Base-by-base conservation (phyloP, 1,140 invertebrate species). In the Papilio glaucus region DNA sequence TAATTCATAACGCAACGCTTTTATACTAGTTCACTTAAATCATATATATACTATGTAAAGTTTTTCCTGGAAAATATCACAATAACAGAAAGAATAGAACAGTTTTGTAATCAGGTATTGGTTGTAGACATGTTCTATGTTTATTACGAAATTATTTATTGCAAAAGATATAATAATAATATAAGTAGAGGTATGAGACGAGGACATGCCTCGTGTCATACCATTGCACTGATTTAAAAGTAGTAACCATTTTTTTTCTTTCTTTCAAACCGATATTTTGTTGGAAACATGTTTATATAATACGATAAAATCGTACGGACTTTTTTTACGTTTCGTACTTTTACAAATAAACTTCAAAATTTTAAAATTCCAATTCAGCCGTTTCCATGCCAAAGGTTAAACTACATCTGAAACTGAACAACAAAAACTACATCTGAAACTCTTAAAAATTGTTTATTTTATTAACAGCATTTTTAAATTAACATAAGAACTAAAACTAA, bases 391-490 rank as follows among this genome's bases (percentile, higher is more conserved):
- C n/a, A n/a, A n/a, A n/a, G n/a, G n/a, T n/a, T n/a, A n/a, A n/a
- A n/a, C n/a, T n/a, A n/a, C n/a, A n/a, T n/a, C n/a, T n/a, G n/a
- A n/a, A n/a, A n/a, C n/a, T n/a, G 24, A 29, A n/a, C 13, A 41
- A 68, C 13, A 9, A 68, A 68, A 68, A 42, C 24, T 6, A 42
- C 41, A 26, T 1, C 18, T 62, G n/a, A 29, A 26, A 45, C 15
- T 45, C 2, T 65, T 45, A 37, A 24, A 97, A 97, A 89, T 98
- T 97, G 82, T 94, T 95, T 37, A 96, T 96, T 38, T 95, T 97
- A 57, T 98, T 97, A 1, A 97, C 96, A 1, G 96, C 93, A 63
- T 97, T 86, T 38, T 95, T 94, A 49, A 97, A 88, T 71, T 93
- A 96, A 84, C 97, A 98, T 72, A 65, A 65, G 60, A 60, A 18